Percentiles rank a stretch among this genome's conserved stretches.
These are phyloP conservation scores for Odontamblyopus lacepedii DNA, from an alignment of 2,797 vertebrate species.

Conservation along the genomic window DNA sequence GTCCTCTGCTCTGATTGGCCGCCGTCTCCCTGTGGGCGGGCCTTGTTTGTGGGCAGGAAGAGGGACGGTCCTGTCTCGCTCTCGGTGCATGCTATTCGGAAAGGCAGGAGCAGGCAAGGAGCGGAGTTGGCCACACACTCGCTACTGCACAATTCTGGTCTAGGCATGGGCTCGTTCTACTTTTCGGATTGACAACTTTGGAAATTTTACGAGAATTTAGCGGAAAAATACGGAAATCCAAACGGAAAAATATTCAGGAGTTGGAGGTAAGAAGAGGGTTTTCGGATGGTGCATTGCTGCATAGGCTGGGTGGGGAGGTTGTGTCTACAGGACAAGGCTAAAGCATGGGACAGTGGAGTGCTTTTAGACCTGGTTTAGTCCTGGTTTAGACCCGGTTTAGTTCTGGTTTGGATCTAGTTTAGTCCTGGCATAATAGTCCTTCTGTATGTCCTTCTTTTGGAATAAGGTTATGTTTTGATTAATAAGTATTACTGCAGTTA, in stretches of 20 bases:
- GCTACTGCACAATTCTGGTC: neutral
- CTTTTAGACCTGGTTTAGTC: neutral
- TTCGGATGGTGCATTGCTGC: conserved; percentile 67
- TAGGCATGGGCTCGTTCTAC: neutral
- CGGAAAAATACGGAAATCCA: neutral
- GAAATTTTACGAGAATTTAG: neutral
- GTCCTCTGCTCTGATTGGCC: conserved; percentile 32
- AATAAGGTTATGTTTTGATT: no score
- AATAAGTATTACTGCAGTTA: neutral
- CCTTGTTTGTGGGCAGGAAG: conserved; percentile 72
- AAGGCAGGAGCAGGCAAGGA: conserved; percentile 71
- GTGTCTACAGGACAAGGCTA: conserved; percentile 50
- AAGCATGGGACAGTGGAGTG: conserved; percentile 17
- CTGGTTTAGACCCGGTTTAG: neutral
- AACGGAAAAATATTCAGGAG: conserved; percentile 27
- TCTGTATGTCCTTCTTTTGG: no score
- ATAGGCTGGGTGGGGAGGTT: conserved; percentile 64
- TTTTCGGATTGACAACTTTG: neutral
- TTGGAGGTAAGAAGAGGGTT: conserved; percentile 60
- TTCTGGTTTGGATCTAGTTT: neutral
- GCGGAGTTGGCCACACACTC: conserved; percentile 49
- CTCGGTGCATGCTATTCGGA: conserved; percentile 33
- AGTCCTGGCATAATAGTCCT: neutral
- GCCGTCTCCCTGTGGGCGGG: conserved; percentile 60
- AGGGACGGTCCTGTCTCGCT: conserved; percentile 64